A percentile compares a stretch with the other conserved stretches of the same genome.
Evolutionary conservation across 2,888 invertebrate genomes (phyloP).

Genomic region (Melinaea marsaeus): DNA sequence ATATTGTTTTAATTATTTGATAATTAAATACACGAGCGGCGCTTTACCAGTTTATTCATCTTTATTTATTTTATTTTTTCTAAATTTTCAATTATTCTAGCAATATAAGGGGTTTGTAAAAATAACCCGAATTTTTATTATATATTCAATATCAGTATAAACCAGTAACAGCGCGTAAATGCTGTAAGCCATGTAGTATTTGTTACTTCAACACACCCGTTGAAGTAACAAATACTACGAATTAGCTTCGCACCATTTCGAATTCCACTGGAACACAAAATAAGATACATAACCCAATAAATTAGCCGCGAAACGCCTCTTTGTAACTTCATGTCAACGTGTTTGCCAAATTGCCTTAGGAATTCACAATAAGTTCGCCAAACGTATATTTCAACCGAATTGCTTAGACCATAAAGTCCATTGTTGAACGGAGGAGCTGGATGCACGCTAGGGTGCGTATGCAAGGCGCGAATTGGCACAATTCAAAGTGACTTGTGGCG

Average conservation of each 20-base stretch:
- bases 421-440: conserved; percentile 4
- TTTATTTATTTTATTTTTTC: too few relatives aligned
- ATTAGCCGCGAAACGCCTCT: conserved; percentile 38
- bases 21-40: too few relatives aligned
- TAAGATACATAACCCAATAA: conserved; percentile 31
- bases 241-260: conserved; percentile 18
- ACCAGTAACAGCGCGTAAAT: neutral
- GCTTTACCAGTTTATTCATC: too few relatives aligned
- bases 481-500: conserved; percentile 35
- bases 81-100: too few relatives aligned
- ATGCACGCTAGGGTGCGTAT: conserved; percentile 29
- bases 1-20: too few relatives aligned
- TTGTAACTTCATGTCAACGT: conserved; percentile 42
- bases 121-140: too few relatives aligned
- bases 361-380: conserved; percentile 17
- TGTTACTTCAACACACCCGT: neutral
- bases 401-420: conserved; percentile 1
- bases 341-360: conserved; percentile 54
- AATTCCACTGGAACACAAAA: conserved; percentile 21
- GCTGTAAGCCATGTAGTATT: neutral
- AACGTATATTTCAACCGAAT: conserved; percentile 12
- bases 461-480: conserved; percentile 33
- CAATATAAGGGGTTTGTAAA: too few relatives aligned
- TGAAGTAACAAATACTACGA: conserved; percentile 15
- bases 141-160: too few relatives aligned